Conservation (phyloP, 2,888 invertebrate species). For the Diploptera punctata region DNA sequence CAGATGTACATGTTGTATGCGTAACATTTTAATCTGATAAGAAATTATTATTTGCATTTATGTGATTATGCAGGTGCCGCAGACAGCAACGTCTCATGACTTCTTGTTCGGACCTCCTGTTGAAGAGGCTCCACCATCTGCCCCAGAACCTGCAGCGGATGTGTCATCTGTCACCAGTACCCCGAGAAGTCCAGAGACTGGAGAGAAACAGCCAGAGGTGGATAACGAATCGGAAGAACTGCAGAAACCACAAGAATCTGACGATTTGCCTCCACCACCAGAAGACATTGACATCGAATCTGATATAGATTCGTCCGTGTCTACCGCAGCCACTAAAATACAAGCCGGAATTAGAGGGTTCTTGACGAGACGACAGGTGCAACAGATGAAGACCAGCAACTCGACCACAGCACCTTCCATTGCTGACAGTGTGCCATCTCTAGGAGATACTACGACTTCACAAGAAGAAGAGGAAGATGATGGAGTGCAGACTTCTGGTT, state of each 20-base stretch:
- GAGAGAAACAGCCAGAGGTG: conserved; percentile 36
- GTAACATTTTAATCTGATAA: too few relatives aligned
- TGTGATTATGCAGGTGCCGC: neutral
- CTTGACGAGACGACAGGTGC: conserved; percentile 44
- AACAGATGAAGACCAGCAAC: conserved; percentile 30
- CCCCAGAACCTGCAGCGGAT: neutral
- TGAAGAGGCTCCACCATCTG: neutral
- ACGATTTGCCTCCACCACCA: conserved; percentile 12
- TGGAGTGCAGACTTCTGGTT: conserved; percentile 38
- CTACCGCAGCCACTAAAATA: conserved; percentile 47
- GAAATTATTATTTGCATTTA: too few relatives aligned
- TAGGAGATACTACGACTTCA: conserved; percentile 30
- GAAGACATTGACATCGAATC: neutral
- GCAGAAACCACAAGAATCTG: conserved; percentile 44
- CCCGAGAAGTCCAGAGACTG: conserved; percentile 29
- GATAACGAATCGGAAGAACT: conserved; percentile 38
- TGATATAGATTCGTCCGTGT: conserved; percentile 38
- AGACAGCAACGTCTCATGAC: conserved; percentile 1
- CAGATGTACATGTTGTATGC: too few relatives aligned
- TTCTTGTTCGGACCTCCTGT: conserved; percentile 14
- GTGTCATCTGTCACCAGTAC: neutral
- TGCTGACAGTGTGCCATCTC: conserved; percentile 34
- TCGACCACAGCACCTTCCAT: conserved; percentile 38
- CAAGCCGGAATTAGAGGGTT: conserved; percentile 47
- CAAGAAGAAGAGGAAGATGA: conserved; percentile 33